Percentiles rank a stretch among this genome's conserved stretches.
phyloP scores from a whole-genome alignment of 2,797 vertebrate genomes.

The Miichthys miiuy region DNA sequence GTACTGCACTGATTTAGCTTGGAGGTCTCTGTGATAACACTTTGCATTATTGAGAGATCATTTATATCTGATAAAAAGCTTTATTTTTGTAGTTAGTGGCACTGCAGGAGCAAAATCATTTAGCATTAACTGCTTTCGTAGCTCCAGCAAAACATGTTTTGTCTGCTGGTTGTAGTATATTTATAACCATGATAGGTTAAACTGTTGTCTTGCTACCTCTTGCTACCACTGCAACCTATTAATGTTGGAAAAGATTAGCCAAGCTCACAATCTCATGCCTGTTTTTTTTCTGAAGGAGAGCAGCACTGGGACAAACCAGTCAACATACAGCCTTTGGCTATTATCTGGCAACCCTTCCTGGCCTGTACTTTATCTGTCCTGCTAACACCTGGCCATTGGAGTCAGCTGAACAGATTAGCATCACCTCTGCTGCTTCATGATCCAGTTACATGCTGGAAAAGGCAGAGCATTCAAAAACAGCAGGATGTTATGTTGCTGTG shows the following conservation, averaged over 20 bases:
- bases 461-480: slow-evolving; percentile 17
- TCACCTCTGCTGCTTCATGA: slow-evolving; percentile 49
- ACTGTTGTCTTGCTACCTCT: too few species aligned
- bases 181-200: slow-evolving; percentile 16
- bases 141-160: slow-evolving; percentile 16
- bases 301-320: slow-evolving; percentile 43
- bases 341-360: slow-evolving; percentile 53
- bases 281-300: slow-evolving; percentile 43
- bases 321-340: slow-evolving; percentile 57
- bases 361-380: slow-evolving; percentile 56
- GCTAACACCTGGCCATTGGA: slow-evolving; percentile 43
- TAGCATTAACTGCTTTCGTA: background rate
- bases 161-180: slow-evolving; percentile 9
- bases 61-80: background rate
- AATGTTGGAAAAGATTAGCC: slow-evolving; percentile 51
- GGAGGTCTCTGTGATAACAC: background rate
- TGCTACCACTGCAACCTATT: slow-evolving; percentile 39
- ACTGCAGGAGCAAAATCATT: background rate
- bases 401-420: slow-evolving; percentile 57
- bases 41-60: background rate
- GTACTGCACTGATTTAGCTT: background rate
- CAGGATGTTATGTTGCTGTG: slow-evolving; percentile 26
- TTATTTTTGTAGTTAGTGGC: background rate
- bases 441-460: slow-evolving; percentile 47
- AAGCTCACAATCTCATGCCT: slow-evolving; percentile 37